These are phyloP conservation scores for Pangasius macronema DNA, from an alignment of 2,797 vertebrate species.

Conservation along the genomic window DNA sequence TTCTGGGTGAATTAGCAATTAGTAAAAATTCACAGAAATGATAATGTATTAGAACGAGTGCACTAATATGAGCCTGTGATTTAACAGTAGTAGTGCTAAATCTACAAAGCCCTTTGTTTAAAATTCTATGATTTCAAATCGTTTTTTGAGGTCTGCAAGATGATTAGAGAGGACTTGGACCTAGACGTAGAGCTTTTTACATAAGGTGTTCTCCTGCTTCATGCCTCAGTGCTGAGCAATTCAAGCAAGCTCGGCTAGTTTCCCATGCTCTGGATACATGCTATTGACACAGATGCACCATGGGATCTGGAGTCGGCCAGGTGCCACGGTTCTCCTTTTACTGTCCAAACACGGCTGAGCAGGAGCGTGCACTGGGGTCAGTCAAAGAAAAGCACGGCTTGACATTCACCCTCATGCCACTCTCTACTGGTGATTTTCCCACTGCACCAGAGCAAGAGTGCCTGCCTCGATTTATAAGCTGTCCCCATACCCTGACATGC, in stretches of 20 bases:
- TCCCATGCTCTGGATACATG: constrained; percentile 36
- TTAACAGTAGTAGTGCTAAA: background rate
- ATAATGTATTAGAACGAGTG: background rate
- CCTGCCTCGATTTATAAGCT: background rate
- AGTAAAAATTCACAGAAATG: background rate
- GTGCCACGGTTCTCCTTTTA: constrained; percentile 51
- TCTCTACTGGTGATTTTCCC: background rate
- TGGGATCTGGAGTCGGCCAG: constrained; percentile 51
- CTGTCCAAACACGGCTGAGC: constrained; percentile 49
- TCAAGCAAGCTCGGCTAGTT: constrained; percentile 28
- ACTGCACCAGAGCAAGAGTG: background rate
- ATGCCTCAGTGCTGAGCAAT: constrained; percentile 3
- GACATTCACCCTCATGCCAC: background rate
- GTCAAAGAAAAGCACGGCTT: constrained; percentile 39
- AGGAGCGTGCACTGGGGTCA: constrained; percentile 40
- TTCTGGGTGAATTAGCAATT: too few relatives aligned
- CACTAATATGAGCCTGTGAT: background rate
- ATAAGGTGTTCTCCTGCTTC: constrained; percentile 7
- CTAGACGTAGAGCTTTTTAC: too few relatives aligned
- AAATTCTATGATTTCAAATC: too few relatives aligned
- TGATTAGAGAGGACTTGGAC: too few relatives aligned
- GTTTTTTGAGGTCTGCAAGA: too few relatives aligned
- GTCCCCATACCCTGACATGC: background rate
- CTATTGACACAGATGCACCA: constrained; percentile 58
- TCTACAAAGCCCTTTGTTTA: background rate